phyloP scores from a whole-genome alignment of 2,888 invertebrate genomes.

The Euzophera pinguis region DNA sequence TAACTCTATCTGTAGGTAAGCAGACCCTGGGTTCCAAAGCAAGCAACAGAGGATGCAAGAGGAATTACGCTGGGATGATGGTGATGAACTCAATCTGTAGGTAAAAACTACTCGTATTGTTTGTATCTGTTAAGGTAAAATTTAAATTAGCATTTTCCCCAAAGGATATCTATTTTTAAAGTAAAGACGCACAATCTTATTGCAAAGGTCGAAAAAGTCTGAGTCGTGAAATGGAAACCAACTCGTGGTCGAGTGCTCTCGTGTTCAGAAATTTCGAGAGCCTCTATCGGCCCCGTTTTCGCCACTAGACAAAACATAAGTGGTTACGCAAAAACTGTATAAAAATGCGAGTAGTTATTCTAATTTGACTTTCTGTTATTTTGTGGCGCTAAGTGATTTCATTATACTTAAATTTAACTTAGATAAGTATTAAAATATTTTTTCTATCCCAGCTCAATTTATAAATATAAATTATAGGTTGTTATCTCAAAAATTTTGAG shows the following conservation, averaged over 20 bases:
- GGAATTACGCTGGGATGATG: too few species aligned
- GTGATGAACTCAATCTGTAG: too few species aligned
- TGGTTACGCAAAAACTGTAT: conserved; percentile 19
- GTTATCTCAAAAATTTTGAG: too few species aligned
- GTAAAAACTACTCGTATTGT: too few species aligned
- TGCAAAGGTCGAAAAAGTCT: conserved; percentile 21
- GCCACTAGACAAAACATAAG: conserved; percentile 29
- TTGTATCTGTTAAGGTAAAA: too few species aligned
- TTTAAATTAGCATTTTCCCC: too few species aligned
- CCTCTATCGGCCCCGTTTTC: conserved; percentile 33
- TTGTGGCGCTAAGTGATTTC: neutral
- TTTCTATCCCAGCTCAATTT: too few species aligned
- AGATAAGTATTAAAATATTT: too few species aligned
- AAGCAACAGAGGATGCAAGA: too few species aligned
- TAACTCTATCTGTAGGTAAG: too few species aligned
- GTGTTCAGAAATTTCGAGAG: conserved; percentile 34
- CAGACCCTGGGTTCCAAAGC: too few species aligned
- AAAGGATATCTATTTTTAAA: neutral
- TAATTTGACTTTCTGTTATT: neutral
- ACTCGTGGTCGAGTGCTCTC: conserved; percentile 28
- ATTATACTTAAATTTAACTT: neutral
- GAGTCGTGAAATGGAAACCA: conserved; percentile 31
- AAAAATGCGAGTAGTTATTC: conserved; percentile 13
- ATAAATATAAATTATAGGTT: too few species aligned
- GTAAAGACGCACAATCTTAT: conserved; percentile 8